A percentile compares a stretch with the other conserved stretches of the same genome.
Conservation (phyloP, 2,113 vertebrate species). For the Bettongia penicillata region DNA sequence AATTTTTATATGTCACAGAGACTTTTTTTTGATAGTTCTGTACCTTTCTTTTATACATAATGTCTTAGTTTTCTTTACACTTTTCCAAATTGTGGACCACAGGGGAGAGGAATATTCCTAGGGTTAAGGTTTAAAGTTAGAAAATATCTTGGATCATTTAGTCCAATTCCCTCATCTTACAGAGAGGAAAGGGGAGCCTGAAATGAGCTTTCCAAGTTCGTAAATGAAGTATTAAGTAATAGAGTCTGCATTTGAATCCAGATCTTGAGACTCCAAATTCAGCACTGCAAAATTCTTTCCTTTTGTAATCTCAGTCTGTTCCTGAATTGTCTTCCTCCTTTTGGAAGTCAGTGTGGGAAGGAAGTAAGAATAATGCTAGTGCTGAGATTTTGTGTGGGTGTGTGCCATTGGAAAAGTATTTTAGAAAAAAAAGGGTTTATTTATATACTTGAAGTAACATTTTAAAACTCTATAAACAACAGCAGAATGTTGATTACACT, state of each 20-base stretch:
- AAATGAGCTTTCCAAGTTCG: background rate
- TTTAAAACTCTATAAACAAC: slow-evolving; percentile 22
- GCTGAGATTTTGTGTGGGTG: slow-evolving; percentile 63
- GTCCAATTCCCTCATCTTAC: background rate
- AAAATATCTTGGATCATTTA: background rate
- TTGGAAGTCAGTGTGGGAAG: slow-evolving; percentile 69
- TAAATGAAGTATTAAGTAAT: background rate
- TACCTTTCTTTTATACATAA: background rate
- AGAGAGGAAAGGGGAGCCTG: background rate
- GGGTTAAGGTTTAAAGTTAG: slow-evolving; percentile 30
- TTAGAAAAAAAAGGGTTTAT: slow-evolving; percentile 47
- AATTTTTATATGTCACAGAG: background rate
- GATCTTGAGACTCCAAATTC: background rate
- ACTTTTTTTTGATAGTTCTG: background rate
- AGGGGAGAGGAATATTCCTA: slow-evolving; percentile 31
- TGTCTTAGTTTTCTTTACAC: background rate
- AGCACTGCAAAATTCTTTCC: background rate
- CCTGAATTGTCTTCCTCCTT: slow-evolving; percentile 61
- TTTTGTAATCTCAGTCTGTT: slow-evolving; percentile 68
- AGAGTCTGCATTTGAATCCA: background rate
- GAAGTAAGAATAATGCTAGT: slow-evolving; percentile 46
- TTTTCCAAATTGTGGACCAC: slow-evolving; percentile 27
- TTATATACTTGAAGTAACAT: slow-evolving; percentile 59
- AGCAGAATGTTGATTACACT: slow-evolving; percentile 49
- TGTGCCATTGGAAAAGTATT: slow-evolving; percentile 61